Conservation (phyloP, 2,797 vertebrate species). For the Tinamus major region DNA sequence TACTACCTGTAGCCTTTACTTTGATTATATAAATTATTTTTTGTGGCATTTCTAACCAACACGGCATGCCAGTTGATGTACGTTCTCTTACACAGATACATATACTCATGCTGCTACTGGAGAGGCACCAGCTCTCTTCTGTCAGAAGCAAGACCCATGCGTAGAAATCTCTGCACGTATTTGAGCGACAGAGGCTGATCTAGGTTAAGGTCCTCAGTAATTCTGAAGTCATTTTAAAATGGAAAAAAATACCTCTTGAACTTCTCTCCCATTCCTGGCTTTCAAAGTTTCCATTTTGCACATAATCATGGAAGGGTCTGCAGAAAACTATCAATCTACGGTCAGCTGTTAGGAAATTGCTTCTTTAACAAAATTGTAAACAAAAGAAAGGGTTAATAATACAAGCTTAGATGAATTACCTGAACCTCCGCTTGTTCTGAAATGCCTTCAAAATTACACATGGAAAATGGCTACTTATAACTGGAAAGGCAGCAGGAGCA, state of each 20-base stretch:
- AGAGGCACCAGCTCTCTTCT: background rate
- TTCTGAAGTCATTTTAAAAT: background rate
- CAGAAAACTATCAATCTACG: background rate
- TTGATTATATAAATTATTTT: background rate
- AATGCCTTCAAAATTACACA: background rate
- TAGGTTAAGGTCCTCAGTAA: background rate
- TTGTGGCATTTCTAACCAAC: background rate
- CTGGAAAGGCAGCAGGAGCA: background rate
- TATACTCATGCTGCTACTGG: fast-evolving
- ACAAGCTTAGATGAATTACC: background rate
- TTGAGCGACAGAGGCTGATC: background rate
- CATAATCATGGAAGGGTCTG: background rate
- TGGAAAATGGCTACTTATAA: background rate
- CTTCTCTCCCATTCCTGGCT: background rate
- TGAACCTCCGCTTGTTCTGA: background rate
- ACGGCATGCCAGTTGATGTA: background rate
- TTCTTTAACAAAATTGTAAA: background rate
- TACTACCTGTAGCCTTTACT: background rate
- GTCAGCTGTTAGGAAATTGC: background rate
- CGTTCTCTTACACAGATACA: background rate
- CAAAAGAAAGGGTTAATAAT: background rate
- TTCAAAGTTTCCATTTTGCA: background rate
- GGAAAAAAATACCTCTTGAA: background rate
- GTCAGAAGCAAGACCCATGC: background rate
- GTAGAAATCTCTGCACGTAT: background rate